phyloP scores from a whole-genome alignment of 2,888 invertebrate species.

The Ashinkailepas kermadecensis region DNA sequence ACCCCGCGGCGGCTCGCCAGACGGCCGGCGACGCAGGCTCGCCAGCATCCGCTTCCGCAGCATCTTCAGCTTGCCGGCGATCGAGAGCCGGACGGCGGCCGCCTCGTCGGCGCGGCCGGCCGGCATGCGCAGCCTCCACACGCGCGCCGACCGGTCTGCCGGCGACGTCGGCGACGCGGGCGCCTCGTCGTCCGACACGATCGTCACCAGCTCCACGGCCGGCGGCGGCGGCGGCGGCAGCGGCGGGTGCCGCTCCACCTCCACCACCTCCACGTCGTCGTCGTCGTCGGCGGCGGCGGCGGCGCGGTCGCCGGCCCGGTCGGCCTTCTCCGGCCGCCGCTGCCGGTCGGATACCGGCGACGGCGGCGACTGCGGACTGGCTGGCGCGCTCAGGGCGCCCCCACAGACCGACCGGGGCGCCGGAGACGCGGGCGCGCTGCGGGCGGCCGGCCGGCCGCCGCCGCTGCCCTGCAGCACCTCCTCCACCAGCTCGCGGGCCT shows the following conservation, averaged over 20 bases:
- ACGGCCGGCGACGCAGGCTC: neutral
- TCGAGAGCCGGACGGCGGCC: too few species aligned
- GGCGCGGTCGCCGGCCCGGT: neutral
- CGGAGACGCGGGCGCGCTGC: neutral
- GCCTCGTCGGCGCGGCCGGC: neutral
- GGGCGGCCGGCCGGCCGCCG: neutral
- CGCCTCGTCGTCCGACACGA: constrained; percentile 48
- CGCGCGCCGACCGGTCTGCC: neutral
- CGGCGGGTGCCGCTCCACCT: constrained; percentile 91
- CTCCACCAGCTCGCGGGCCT: neutral
- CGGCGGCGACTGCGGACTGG: neutral
- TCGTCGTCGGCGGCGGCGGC: constrained; percentile 61
- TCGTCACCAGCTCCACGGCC: constrained; percentile 42
- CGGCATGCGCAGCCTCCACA: neutral
- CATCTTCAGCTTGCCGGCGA: neutral
- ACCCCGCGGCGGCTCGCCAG: neutral
- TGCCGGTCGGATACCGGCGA: neutral
- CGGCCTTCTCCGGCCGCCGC: neutral
- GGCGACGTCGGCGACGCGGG: too few species aligned
- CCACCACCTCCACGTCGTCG: constrained; percentile 67
- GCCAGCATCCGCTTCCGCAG: neutral
- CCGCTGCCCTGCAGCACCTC: neutral
- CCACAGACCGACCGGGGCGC: neutral
- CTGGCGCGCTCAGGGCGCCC: neutral
- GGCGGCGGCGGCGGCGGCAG: constrained; percentile 83